Evolutionary conservation across 2,888 invertebrate species (phyloP).

Genomic region (Meganola albula): DNA sequence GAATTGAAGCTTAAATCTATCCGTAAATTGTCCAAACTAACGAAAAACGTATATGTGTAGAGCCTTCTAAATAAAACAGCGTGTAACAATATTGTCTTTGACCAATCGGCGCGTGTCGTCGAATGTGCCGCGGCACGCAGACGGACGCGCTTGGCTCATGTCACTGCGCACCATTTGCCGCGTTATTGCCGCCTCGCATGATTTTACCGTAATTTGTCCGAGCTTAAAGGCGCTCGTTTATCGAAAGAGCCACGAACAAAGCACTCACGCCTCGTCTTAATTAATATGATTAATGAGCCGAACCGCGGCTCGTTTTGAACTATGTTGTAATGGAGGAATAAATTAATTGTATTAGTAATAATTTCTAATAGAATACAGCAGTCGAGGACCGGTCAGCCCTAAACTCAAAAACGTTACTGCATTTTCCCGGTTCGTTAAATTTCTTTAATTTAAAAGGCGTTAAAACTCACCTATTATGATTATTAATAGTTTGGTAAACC

Average conservation of each 20-base stretch:
- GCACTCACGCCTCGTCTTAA: conserved; percentile 71
- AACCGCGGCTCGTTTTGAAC: conserved; percentile 66
- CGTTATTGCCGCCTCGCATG: conserved; percentile 45
- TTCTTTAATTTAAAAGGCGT: conserved; percentile 70
- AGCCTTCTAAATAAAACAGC: conserved; percentile 36
- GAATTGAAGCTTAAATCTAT: no score
- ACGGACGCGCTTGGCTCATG: conserved; percentile 17
- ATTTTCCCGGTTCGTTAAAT: conserved; percentile 58
- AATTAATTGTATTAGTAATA: conserved; percentile 75
- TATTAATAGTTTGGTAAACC: no score
- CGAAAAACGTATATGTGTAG: no score
- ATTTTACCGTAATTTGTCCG: conserved; percentile 43
- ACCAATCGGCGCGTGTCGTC: conserved; percentile 33
- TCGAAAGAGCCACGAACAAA: conserved; percentile 64
- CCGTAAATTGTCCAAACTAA: no score
- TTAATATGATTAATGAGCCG: conserved; percentile 74
- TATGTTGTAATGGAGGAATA: conserved; percentile 74
- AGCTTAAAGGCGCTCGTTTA: conserved; percentile 51
- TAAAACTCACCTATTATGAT: conserved; percentile 69
- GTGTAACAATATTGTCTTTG: conserved; percentile 56
- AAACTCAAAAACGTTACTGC: conserved; percentile 34
- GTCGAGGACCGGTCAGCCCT: conserved; percentile 40
- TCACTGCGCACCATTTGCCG: conserved; percentile 28
- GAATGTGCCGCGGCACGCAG: conserved; percentile 29
- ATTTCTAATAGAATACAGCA: conserved; percentile 67